These are phyloP conservation scores for Acrobasis consociella DNA, from an alignment of 2,888 invertebrate genomes.

Conservation along the genomic window DNA sequence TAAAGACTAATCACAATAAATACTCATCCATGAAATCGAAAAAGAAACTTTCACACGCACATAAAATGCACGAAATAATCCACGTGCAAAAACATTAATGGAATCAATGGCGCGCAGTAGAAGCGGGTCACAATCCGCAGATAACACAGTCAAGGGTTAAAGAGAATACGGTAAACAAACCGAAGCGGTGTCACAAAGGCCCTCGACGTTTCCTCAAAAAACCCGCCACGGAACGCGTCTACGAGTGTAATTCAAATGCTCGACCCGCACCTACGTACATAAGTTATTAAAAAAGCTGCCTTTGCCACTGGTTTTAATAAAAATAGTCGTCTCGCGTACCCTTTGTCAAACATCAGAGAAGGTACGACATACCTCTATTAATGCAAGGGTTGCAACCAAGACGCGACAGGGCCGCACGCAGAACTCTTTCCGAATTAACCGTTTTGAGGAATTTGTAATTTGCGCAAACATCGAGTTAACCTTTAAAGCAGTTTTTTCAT, in stretches of 20 bases:
- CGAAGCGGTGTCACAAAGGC: conserved; percentile 70
- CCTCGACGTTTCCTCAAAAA: conserved; percentile 68
- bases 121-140: conserved; percentile 6
- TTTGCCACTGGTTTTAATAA: conserved; percentile 80
- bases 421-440: conserved; percentile 3
- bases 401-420: conserved; percentile 63
- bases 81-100: not conserved
- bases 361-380: conserved; percentile 69
- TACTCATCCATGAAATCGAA: no score
- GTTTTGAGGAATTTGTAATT: no score
- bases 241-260: conserved; percentile 59
- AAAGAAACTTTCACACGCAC: not conserved
- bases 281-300: conserved; percentile 82
- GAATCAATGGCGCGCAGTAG: not conserved
- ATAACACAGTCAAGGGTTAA: conserved; percentile 9
- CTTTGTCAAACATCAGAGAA: conserved; percentile 79
- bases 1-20: no score
- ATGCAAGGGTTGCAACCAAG: conserved; percentile 70
- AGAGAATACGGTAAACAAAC: conserved; percentile 45
- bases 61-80: not conserved
- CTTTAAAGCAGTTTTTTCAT: no score
- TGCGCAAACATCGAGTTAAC: no score
- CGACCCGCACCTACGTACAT: conserved; percentile 65
- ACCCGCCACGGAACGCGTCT: conserved; percentile 59
- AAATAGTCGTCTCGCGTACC: conserved; percentile 78